A percentile compares a stretch with the other conserved stretches of the same genome.
These are phyloP conservation scores for Frankliniella intonsa DNA, from an alignment of 2,888 invertebrate genomes.

Conservation along the genomic window DNA sequence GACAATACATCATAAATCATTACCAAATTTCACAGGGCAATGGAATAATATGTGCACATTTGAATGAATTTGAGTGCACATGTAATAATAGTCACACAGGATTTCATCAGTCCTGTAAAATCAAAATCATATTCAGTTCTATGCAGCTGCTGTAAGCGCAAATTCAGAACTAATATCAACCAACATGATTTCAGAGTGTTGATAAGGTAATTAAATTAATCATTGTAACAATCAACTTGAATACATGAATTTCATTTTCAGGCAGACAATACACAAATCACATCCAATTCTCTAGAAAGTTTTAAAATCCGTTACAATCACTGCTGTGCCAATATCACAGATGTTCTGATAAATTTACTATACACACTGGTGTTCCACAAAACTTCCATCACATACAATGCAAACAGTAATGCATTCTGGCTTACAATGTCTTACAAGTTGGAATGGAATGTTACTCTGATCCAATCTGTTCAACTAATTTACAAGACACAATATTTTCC, in stretches of 20 bases:
- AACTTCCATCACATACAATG: slow-evolving; percentile 20
- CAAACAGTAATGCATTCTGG: background rate
- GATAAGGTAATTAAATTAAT: background rate
- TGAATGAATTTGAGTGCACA: no score
- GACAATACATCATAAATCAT: no score
- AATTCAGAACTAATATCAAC: background rate
- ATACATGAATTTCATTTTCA: background rate
- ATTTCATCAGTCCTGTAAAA: no score
- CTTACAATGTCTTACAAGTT: background rate
- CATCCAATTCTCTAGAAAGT: background rate
- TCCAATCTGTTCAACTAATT: background rate
- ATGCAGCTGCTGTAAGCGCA: background rate
- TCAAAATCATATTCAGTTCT: background rate
- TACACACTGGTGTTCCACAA: background rate
- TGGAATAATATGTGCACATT: no score
- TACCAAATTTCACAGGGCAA: no score
- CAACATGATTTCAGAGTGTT: background rate
- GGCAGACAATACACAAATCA: slow-evolving; percentile 8
- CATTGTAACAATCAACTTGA: background rate
- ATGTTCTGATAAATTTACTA: slow-evolving; percentile 24
- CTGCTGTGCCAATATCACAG: slow-evolving; percentile 20
- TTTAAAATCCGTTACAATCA: slow-evolving; percentile 3
- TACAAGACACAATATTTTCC: background rate
- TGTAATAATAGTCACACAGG: no score
- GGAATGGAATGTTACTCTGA: background rate